These are phyloP conservation scores for Cyprinodon variegatus DNA, from an alignment of 2,113 vertebrate genomes.

Conservation along the genomic window DNA sequence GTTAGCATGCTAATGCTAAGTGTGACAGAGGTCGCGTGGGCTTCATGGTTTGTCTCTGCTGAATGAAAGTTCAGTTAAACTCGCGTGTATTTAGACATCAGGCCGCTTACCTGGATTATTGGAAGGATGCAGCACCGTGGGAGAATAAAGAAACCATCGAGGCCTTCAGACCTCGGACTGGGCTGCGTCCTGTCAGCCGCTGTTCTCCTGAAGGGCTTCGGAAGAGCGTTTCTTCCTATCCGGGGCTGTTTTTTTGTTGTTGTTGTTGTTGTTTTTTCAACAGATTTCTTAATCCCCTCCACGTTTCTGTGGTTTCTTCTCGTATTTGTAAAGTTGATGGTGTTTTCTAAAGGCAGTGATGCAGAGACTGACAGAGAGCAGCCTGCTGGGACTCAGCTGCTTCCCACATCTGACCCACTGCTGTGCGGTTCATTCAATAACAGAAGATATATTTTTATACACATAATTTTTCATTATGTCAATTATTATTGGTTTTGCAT, in stretches of 20 bases:
- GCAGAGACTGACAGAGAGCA: too few relatives aligned
- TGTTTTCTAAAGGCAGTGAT: too few relatives aligned
- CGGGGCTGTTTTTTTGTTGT: neutral
- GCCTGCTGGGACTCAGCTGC: too few relatives aligned
- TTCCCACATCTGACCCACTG: too few relatives aligned
- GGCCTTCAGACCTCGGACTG: slow-evolving; percentile 61
- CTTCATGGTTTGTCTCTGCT: neutral
- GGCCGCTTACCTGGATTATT: slow-evolving; percentile 53
- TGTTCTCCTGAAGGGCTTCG: neutral
- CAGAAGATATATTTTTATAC: too few relatives aligned
- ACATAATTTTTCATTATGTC: too few relatives aligned
- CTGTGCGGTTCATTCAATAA: too few relatives aligned
- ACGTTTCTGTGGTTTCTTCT: neutral
- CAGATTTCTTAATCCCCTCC: neutral
- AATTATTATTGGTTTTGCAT: too few relatives aligned
- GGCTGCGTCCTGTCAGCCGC: slow-evolving; percentile 15
- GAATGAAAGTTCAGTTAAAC: neutral
- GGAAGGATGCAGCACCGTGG: neutral
- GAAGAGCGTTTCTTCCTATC: neutral
- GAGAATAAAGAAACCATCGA: slow-evolving; percentile 4
- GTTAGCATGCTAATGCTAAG: slow-evolving; percentile 51
- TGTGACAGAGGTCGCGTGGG: neutral
- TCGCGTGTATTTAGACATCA: neutral
- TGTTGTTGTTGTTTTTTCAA: neutral
- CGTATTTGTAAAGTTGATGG: neutral